Evolutionary conservation across 1,140 invertebrate species (phyloP).

Genomic region (Cataglyphis hispanica): DNA sequence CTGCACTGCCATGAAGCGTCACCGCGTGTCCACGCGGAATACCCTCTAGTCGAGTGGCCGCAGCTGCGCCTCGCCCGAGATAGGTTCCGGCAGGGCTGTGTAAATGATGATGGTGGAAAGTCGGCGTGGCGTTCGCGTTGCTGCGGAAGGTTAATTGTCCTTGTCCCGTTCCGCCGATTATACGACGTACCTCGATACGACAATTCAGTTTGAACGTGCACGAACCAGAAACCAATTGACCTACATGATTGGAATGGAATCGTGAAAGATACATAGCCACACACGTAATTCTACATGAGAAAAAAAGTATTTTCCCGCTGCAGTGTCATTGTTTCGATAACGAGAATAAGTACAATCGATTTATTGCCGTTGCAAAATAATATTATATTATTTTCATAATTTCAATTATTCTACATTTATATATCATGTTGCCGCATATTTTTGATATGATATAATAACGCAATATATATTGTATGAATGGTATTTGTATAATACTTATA

Average conservation of each 20-base stretch:
- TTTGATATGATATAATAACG: neutral
- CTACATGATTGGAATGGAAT: slow-evolving; percentile 33
- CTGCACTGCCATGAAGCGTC: slow-evolving; percentile 23
- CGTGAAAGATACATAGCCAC: slow-evolving; percentile 27
- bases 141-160: slow-evolving; percentile 57
- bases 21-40: slow-evolving; percentile 42
- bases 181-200: slow-evolving; percentile 43
- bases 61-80: slow-evolving; percentile 48
- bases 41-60: slow-evolving; percentile 55
- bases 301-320: neutral
- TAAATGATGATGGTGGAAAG: slow-evolving; percentile 59
- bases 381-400: neutral
- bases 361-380: neutral
- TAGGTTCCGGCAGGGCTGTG: slow-evolving; percentile 42
- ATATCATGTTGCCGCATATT: neutral
- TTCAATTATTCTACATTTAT: neutral
- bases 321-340: neutral
- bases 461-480: neutral
- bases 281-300: neutral
- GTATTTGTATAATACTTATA: slow-evolving; percentile 43
- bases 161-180: slow-evolving; percentile 47
- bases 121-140: slow-evolving; percentile 34
- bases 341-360: neutral
- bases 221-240: slow-evolving; percentile 46
- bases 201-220: slow-evolving; percentile 17